A percentile compares a stretch with the other conserved stretches of the same genome.
These are phyloP conservation scores for Pseudochromis fuscus DNA, from an alignment of 2,797 vertebrate species.

Conservation along the genomic window DNA sequence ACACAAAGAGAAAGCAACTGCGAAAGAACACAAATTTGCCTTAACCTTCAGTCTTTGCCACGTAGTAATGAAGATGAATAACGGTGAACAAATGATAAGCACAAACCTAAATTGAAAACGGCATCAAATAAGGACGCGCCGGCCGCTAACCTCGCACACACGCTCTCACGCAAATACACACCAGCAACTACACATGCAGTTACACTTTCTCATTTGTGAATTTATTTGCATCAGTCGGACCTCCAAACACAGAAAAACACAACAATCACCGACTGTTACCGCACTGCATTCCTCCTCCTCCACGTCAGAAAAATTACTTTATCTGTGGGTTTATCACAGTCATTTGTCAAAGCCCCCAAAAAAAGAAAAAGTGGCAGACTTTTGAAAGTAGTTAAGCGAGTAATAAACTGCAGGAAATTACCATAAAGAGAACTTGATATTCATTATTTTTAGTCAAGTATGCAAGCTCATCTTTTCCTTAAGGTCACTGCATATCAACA, in stretches of 20 bases:
- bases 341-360: constrained; percentile 1
- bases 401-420: neutral
- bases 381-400: neutral
- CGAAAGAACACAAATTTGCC: constrained; percentile 48
- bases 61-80: constrained; percentile 73
- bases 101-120: constrained; percentile 48
- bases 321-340: neutral
- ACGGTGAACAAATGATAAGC: constrained; percentile 55
- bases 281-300: neutral
- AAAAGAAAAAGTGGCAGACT: neutral
- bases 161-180: neutral
- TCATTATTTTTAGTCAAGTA: neutral
- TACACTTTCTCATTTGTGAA: neutral
- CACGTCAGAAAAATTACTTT: neutral
- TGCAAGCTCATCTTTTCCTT: neutral
- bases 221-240: constrained; percentile 25
- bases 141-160: constrained; percentile 16
- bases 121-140: constrained; percentile 41
- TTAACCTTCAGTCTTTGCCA: constrained; percentile 68
- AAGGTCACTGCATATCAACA: neutral
- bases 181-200: neutral
- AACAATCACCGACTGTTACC: constrained; percentile 18
- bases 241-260: constrained; percentile 27
- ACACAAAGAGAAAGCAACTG: constrained; percentile 12
- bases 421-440: neutral